Conservation (phyloP, 2,113 vertebrate species). For the Paedocypris sp. region DNA sequence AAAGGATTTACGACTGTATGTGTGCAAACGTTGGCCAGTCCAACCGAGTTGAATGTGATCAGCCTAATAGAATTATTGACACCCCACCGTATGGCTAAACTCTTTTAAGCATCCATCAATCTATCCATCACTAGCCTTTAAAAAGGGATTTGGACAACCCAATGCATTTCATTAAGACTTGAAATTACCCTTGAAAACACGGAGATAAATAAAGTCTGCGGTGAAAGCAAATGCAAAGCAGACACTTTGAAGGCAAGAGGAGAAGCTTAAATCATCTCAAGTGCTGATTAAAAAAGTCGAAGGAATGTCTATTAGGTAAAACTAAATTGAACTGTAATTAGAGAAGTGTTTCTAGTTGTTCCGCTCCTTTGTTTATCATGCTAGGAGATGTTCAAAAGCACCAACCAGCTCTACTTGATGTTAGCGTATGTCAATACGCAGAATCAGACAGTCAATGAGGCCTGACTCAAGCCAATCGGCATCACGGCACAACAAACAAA, state of each 20-base stretch:
- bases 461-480: no score
- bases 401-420: no score
- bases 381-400: not conserved
- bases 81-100: slow-evolving; percentile 2
- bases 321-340: slow-evolving; percentile 13
- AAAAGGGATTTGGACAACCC: slow-evolving; percentile 16
- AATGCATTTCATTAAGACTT: slow-evolving; percentile 21
- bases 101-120: slow-evolving; percentile 13
- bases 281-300: not conserved
- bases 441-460: no score
- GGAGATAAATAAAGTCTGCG: slow-evolving; percentile 7
- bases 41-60: not conserved
- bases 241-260: not conserved
- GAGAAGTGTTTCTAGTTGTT: not conserved
- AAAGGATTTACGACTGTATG: slow-evolving; percentile 10
- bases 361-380: not conserved
- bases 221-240: slow-evolving; percentile 10
- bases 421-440: no score
- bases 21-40: not conserved
- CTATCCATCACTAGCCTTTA: slow-evolving; percentile 12
- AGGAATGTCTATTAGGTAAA: slow-evolving; percentile 11
- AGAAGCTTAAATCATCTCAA: not conserved
- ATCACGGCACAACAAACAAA: no score
- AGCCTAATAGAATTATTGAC: slow-evolving; percentile 20
- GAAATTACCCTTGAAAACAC: slow-evolving; percentile 15